phyloP scores from a whole-genome alignment of 1,140 invertebrate species.

The Cyphomyrmex costatus region DNA sequence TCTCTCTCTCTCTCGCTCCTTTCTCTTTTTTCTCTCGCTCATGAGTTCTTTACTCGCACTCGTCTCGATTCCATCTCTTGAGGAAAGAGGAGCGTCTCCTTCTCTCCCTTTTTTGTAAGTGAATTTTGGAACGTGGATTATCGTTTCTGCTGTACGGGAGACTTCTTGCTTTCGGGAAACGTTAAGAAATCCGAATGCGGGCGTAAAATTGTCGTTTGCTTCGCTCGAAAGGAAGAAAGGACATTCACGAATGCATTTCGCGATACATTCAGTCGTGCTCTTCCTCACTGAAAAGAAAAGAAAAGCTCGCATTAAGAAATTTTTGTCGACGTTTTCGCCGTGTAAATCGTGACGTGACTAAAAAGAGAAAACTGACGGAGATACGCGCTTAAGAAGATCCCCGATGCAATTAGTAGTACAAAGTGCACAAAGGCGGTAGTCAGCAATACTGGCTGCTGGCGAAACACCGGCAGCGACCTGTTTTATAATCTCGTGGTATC shows the following conservation, averaged over 20 bases:
- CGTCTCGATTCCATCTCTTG: conserved; percentile 6
- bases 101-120: conserved; percentile 69
- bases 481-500: conserved; percentile 59
- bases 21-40: conserved; percentile 57
- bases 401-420: conserved; percentile 45
- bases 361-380: conserved; percentile 10
- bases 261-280: neutral
- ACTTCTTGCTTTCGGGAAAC: conserved; percentile 4
- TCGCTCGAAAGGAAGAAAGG: neutral
- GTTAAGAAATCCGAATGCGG: neutral
- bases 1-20: conserved; percentile 30
- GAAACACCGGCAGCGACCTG: conserved; percentile 24
- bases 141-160: conserved; percentile 35
- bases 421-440: conserved; percentile 53
- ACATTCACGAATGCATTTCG: neutral
- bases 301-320: neutral
- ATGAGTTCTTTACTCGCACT: conserved; percentile 11
- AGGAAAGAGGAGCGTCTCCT: conserved; percentile 1
- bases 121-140: conserved; percentile 74
- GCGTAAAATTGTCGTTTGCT: conserved; percentile 1
- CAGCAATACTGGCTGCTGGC: conserved; percentile 12
- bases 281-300: neutral
- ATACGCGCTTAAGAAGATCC: conserved; percentile 25
- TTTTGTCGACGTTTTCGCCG: conserved; percentile 12
- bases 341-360: conserved; percentile 18